Base-by-base conservation (phyloP, 2,888 invertebrate genomes). In the Drosophila austrosaltans region DNA sequence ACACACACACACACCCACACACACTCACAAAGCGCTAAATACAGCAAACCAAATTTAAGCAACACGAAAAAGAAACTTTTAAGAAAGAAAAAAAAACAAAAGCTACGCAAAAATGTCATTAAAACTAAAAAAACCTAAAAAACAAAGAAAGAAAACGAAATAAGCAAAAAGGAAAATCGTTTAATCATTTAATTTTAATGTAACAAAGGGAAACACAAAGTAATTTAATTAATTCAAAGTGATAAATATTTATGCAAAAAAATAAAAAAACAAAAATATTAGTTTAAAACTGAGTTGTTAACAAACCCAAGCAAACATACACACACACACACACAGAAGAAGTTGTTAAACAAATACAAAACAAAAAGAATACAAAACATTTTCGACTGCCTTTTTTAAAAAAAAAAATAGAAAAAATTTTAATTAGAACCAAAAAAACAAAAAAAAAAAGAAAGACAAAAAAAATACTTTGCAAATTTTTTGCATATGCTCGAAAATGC, bases 381-480 rank as follows among this genome's bases (percentile, higher is more conserved):
- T 77, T 87, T 89, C 81, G 85, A 90, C 87, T 89, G 87, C 87
- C 90, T 90, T 87, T 89, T 82, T 89, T 87, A 76, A 32, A 32
- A 66, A 79, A 76, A 36, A 36, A 66, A 39, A 36, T 12, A 57
- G 12, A 57, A 57, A 22, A 57, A 57, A 57, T 57, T 57, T 57
- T 57, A 48, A 75, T 66, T 76, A 75, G 56, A 75, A 80, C 64
- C 69, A 75, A 80, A 58, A 75, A 70, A 67, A 80, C 66, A 57
- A 63, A 66, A 69, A 28, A 48, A 70, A 68, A 74, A 58, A 64
- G 54, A 58, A 63, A 58, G 66, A 30, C 53, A 58, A 39, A 12
- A 39, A 56, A 61, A 63, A 70, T 63, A 75, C 60, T 60, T 69
- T 66, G 74, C 66, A 73, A 73, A 61, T 48, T 66, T 66, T 72